Percentiles rank a stretch among this genome's conserved stretches.
These are phyloP conservation scores for Lepidostoma basale DNA, from an alignment of 1,140 invertebrate genomes.

Conservation along the genomic window DNA sequence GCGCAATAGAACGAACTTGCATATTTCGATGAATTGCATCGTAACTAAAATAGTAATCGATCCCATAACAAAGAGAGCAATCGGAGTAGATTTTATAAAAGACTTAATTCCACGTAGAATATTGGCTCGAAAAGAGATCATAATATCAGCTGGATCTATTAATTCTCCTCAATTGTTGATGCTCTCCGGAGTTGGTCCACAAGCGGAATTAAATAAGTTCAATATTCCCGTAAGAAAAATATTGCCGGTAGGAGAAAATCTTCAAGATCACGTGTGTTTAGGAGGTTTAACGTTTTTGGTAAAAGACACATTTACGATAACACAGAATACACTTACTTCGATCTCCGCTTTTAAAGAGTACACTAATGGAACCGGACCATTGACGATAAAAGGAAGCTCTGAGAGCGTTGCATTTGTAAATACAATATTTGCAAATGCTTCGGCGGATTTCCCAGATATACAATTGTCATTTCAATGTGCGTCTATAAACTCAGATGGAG, in stretches of 20 bases:
- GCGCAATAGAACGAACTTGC: conserved; percentile 77
- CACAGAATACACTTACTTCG: conserved; percentile 72
- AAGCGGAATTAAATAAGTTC: conserved; percentile 56
- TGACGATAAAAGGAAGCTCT: conserved; percentile 83
- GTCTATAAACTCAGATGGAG: conserved; percentile 80
- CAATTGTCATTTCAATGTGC: conserved; percentile 89
- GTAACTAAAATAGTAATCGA: conserved; percentile 76
- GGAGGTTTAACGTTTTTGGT: conserved; percentile 81
- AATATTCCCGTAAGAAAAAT: conserved; percentile 52
- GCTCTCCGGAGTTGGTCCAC: conserved; percentile 67
- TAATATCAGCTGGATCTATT: conserved; percentile 60
- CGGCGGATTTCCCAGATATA: conserved; percentile 78
- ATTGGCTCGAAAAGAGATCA: conserved; percentile 65
- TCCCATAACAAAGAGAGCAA: conserved; percentile 71
- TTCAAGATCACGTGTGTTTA: conserved; percentile 66
- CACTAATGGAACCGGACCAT: conserved; percentile 76
- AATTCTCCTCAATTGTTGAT: conserved; percentile 65
- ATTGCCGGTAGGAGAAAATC: conserved; percentile 51
- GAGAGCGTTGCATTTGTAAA: conserved; percentile 86
- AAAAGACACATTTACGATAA: conserved; percentile 76
- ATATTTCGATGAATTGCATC: conserved; percentile 78
- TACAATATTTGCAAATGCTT: conserved; percentile 77
- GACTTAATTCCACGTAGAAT: conserved; percentile 70
- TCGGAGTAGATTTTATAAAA: conserved; percentile 76
- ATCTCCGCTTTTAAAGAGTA: conserved; percentile 80